Evolutionary conservation across 64 coral and sea anemone genomes (phyloP).

Genomic region (Cladopsammia gracilis): DNA sequence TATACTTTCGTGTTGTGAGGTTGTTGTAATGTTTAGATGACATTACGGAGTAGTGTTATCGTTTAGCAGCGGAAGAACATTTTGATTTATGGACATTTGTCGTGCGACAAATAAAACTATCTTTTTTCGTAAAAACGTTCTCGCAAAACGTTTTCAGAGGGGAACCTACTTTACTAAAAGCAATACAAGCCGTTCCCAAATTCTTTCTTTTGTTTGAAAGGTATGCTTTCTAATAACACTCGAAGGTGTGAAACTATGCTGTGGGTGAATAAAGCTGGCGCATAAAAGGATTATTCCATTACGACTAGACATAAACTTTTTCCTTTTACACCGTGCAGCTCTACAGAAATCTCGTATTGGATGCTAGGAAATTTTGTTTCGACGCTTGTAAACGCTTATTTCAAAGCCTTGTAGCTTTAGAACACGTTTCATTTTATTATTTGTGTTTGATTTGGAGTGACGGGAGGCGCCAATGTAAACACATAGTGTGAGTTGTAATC

Average conservation of each 20-base stretch:
- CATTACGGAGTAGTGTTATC: background rate
- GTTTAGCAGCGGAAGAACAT: background rate
- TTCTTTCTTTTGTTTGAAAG: constrained; percentile 25
- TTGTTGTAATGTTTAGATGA: background rate
- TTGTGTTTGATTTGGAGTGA: constrained; percentile 17
- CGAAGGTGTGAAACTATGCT: constrained; percentile 18
- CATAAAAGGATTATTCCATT: constrained; percentile 1
- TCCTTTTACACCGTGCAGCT: background rate
- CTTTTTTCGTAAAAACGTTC: background rate
- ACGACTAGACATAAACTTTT: background rate
- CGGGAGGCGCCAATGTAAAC: constrained; percentile 33
- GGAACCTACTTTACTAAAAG: background rate
- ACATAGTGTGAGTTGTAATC: constrained; percentile 29
- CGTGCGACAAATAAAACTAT: background rate
- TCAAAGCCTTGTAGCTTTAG: background rate
- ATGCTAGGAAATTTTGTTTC: too few species aligned
- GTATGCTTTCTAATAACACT: constrained; percentile 40
- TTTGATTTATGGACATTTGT: background rate
- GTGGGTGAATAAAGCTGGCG: constrained; percentile 8
- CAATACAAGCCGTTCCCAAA: constrained; percentile 19
- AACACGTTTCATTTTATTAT: background rate
- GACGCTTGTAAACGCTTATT: background rate
- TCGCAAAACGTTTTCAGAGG: background rate
- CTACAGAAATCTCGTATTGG: background rate
- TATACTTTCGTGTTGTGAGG: background rate